phyloP scores from a whole-genome alignment of 2,888 invertebrate species.

The Cephus sareptanus region DNA sequence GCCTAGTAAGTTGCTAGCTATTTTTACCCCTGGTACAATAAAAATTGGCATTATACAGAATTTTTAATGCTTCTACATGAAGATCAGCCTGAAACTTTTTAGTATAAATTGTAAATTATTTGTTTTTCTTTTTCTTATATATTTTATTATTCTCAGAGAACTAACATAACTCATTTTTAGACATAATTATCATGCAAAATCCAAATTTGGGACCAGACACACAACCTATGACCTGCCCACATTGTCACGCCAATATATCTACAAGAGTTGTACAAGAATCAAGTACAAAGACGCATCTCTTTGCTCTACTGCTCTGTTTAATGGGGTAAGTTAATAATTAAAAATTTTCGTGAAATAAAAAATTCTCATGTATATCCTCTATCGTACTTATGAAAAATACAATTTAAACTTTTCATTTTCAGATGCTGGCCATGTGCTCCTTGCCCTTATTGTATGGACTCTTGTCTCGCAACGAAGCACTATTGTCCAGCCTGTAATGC shows the following conservation, averaged over 20 bases:
- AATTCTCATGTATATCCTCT: not conserved
- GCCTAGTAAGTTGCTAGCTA: constrained; percentile 19
- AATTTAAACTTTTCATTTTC: constrained; percentile 26
- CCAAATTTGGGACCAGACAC: constrained; percentile 60
- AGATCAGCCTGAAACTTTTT: too few species aligned
- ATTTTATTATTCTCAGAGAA: not conserved
- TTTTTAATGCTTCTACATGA: too few species aligned
- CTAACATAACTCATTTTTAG: constrained; percentile 25
- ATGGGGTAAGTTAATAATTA: constrained; percentile 59
- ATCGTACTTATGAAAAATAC: constrained; percentile 19
- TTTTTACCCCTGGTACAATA: constrained; percentile 9
- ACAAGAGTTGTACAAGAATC: constrained; percentile 64
- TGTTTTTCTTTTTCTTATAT: not conserved
- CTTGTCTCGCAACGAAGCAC: constrained; percentile 65
- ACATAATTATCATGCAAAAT: constrained; percentile 34
- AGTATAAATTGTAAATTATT: not conserved
- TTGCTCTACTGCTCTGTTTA: constrained; percentile 66
- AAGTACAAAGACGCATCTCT: constrained; percentile 67
- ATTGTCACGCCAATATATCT: constrained; percentile 64
- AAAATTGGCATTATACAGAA: not conserved
- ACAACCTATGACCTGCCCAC: constrained; percentile 63
- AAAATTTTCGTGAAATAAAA: constrained; percentile 15
- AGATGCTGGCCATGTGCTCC: constrained; percentile 66
- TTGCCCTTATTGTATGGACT: constrained; percentile 67
- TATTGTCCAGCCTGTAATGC: constrained; percentile 67